These are phyloP conservation scores for Pampus argenteus DNA, from an alignment of 2,797 vertebrate species.

Conservation along the genomic window DNA sequence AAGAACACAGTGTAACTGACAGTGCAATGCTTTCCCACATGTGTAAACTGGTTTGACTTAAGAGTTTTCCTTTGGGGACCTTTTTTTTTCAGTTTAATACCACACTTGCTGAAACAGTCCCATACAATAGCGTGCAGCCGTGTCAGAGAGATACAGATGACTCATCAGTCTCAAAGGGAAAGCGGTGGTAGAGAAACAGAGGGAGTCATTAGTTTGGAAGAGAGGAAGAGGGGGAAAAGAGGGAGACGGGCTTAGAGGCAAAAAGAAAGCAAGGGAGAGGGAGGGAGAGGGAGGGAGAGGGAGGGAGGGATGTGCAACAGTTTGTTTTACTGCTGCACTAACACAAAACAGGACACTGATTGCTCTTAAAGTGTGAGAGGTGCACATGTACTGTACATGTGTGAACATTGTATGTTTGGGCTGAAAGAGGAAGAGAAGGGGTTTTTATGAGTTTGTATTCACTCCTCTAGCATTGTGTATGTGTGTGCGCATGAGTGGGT, in stretches of 20 bases:
- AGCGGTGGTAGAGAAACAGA: constrained; percentile 59
- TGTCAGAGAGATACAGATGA: constrained; percentile 70
- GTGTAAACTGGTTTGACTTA: constrained; percentile 54
- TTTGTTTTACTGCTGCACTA: constrained; percentile 65
- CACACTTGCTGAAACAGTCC: constrained; percentile 37
- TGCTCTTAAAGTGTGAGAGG: constrained; percentile 31
- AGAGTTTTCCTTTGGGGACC: constrained; percentile 46
- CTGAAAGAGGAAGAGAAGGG: constrained; percentile 20
- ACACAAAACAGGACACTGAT: constrained; percentile 71
- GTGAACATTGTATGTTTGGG: constrained; percentile 58
- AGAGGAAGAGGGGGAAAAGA: constrained; percentile 1
- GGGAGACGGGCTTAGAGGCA: neutral
- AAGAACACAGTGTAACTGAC: constrained; percentile 50
- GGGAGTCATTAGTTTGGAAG: constrained; percentile 36
- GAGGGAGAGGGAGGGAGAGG: constrained; percentile 3
- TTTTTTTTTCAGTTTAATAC: constrained; percentile 48
- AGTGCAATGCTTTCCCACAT: constrained; percentile 50
- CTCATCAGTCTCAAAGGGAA: constrained; percentile 70
- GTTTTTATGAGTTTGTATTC: constrained; percentile 34
- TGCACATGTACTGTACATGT: constrained; percentile 37
- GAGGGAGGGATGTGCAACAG: constrained; percentile 53
- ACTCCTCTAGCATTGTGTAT: neutral
- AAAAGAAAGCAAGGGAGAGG: constrained; percentile 1
- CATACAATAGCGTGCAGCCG: constrained; percentile 65
- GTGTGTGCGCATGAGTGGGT: neutral